phyloP scores from a whole-genome alignment of 1,140 invertebrate species.

The Aphelinus certus region DNA sequence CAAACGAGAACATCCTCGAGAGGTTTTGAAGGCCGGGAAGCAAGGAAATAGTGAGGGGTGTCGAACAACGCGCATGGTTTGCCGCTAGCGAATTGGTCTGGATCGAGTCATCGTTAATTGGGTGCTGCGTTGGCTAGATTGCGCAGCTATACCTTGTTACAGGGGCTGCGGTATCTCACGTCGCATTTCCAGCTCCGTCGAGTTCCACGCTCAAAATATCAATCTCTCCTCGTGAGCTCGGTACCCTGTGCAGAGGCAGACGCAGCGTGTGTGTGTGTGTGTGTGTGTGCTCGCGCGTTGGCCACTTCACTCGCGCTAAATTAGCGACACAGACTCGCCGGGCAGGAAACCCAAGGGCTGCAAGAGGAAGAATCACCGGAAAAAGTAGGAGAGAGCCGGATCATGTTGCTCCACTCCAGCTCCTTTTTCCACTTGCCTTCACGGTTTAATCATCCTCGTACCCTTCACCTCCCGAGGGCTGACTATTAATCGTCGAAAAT shows the following conservation, averaged over 20 bases:
- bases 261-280: too few species aligned
- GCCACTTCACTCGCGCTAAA: neutral
- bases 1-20: neutral
- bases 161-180: neutral
- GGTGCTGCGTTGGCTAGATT: conserved; percentile 46
- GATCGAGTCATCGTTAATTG: conserved; percentile 52
- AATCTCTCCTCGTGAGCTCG: conserved; percentile 12
- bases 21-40: too few species aligned
- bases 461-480: neutral
- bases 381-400: too few species aligned
- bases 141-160: conserved; percentile 50
- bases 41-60: neutral
- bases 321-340: neutral
- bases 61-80: conserved; percentile 42
- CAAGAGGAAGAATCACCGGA: too few species aligned
- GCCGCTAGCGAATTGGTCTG: conserved; percentile 40
- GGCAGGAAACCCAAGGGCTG: too few species aligned
- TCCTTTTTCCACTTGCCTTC: neutral
- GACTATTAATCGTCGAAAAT: conserved; percentile 8
- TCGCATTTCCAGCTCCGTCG: conserved; percentile 17
- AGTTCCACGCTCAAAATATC: conserved; percentile 44
- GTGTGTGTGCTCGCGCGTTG: neutral
- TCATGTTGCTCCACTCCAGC: too few species aligned
- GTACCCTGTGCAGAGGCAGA: too few species aligned
- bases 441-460: neutral